Conservation (phyloP, 1,140 invertebrate species). For the Euglossa dilemma region DNA sequence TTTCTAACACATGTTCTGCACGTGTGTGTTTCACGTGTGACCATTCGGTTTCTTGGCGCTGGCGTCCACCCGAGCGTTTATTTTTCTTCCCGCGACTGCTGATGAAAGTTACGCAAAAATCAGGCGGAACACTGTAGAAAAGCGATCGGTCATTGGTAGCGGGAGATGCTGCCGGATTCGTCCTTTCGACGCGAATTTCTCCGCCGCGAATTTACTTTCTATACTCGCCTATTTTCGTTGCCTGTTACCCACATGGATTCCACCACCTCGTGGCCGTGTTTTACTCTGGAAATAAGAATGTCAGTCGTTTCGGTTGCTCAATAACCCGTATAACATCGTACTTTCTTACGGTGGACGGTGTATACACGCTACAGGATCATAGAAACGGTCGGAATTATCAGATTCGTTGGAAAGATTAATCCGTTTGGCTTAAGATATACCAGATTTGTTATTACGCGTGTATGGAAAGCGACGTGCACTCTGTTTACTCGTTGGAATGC, state of each 20-base stretch:
- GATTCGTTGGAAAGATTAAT: background rate
- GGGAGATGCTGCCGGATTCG: background rate
- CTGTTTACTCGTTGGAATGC: background rate
- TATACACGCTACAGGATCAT: background rate
- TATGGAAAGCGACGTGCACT: background rate
- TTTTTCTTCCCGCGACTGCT: background rate
- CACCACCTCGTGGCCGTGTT: background rate
- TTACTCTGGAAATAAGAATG: slow-evolving; percentile 1
- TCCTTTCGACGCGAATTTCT: slow-evolving; percentile 35
- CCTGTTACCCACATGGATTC: background rate
- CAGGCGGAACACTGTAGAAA: background rate
- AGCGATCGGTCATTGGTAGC: background rate
- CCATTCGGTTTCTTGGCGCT: background rate
- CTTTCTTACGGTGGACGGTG: background rate
- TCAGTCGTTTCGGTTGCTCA: background rate
- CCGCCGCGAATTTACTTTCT: slow-evolving; percentile 48
- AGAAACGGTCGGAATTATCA: background rate
- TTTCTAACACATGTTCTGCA: too few relatives aligned
- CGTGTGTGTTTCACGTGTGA: too few relatives aligned
- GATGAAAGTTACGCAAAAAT: slow-evolving; percentile 35
- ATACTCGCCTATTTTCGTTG: slow-evolving; percentile 49
- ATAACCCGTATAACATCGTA: background rate
- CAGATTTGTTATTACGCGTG: background rate
- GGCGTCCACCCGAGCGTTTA: background rate
- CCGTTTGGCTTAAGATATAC: background rate